Conservation (phyloP, 2,113 vertebrate genomes). For the Ciconia boyciana region DNA sequence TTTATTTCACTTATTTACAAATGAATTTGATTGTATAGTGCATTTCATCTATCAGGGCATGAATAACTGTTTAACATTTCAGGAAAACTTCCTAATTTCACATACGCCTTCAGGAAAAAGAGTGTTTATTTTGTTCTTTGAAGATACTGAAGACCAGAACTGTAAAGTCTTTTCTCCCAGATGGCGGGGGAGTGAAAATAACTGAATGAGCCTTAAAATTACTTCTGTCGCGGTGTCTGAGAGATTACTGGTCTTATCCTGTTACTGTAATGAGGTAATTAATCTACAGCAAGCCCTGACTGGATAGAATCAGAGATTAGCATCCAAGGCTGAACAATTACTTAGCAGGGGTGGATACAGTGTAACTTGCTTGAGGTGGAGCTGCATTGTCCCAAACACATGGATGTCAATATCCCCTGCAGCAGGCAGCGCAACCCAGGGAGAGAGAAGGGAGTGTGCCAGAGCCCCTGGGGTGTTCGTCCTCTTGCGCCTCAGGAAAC, state of each 20-base stretch:
- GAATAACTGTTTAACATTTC: not conserved
- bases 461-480: not conserved
- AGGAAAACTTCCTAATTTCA: not conserved
- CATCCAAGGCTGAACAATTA: not conserved
- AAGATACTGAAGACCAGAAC: not conserved
- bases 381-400: not conserved
- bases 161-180: not conserved
- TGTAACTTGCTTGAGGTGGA: not conserved
- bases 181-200: not conserved
- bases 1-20: not conserved
- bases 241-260: not conserved
- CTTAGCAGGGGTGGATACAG: not conserved
- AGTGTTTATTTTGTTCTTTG: not conserved
- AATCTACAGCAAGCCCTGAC: not conserved
- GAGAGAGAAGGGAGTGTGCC: not conserved
- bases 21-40: not conserved
- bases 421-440: not conserved
- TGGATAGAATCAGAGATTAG: not conserved
- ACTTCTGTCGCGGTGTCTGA: not conserved
- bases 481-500: not conserved
- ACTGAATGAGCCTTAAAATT: not conserved
- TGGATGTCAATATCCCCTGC: not conserved
- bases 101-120: not conserved
- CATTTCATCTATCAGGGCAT: not conserved
- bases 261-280: not conserved